phyloP scores from a whole-genome alignment of 2,113 vertebrate genomes.

The Sigmodon hispidus region DNA sequence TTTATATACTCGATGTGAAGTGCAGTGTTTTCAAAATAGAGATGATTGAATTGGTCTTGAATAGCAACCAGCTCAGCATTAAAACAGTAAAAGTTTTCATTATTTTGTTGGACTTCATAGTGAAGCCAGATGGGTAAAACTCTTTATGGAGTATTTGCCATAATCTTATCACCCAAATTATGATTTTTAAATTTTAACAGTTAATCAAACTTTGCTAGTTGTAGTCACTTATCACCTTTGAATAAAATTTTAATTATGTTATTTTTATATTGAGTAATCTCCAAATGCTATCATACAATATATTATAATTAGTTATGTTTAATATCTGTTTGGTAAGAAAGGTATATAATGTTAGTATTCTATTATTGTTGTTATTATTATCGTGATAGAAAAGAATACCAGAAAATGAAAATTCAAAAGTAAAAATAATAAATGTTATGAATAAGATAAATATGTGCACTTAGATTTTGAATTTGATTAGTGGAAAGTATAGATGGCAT shows the following conservation, averaged over 20 bases:
- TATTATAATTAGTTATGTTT: not conserved
- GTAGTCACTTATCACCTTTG: not conserved
- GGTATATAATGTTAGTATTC: not conserved
- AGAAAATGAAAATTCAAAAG: not conserved
- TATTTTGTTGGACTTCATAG: accelerated
- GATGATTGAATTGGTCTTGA: accelerated
- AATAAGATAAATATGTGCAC: not conserved
- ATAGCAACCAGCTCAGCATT: accelerated
- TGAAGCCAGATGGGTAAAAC: not conserved
- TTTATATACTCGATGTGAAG: not conserved
- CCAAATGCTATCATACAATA: too few relatives aligned
- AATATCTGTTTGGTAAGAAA: not conserved
- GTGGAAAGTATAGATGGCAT: not conserved
- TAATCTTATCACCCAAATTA: not conserved
- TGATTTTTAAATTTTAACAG: not conserved
- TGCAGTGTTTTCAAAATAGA: not conserved
- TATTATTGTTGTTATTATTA: not conserved
- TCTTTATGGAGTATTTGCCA: accelerated
- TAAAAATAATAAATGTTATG: not conserved
- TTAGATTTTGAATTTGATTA: not conserved
- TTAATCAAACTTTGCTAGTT: accelerated
- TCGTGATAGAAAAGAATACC: accelerated
- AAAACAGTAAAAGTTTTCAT: accelerated
- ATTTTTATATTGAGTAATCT: too few relatives aligned
- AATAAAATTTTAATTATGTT: not conserved